phyloP scores from a whole-genome alignment of 2,113 vertebrate species.

The Brevimyrus niger region DNA sequence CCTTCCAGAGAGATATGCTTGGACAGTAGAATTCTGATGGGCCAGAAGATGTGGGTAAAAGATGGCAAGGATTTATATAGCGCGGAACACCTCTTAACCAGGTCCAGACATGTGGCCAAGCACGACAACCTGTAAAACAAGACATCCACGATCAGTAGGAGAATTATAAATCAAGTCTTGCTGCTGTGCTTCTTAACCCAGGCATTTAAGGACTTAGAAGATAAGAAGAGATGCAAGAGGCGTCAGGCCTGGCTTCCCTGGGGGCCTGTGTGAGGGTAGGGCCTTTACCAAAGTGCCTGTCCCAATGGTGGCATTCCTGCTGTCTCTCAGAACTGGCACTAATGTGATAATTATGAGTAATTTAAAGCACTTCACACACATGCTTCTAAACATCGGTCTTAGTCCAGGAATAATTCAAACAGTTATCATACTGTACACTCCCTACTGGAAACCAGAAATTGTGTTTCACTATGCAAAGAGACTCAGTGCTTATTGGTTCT shows the following conservation, averaged over 20 bases:
- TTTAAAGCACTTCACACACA: conserved; percentile 22
- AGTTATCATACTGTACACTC: conserved; percentile 23
- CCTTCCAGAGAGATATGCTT: conserved; percentile 49
- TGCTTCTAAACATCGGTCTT: conserved; percentile 6
- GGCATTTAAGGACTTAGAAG: background rate
- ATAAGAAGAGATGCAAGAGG: background rate
- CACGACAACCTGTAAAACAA: conserved; percentile 66
- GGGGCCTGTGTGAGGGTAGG: background rate
- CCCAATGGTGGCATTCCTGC: background rate
- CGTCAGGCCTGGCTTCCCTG: background rate
- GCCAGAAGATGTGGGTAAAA: conserved; percentile 62
- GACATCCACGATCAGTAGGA: background rate
- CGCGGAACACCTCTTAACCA: conserved; percentile 64
- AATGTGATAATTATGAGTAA: conserved; percentile 22
- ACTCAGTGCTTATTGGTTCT: background rate
- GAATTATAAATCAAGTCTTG: background rate
- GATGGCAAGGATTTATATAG: conserved; percentile 67
- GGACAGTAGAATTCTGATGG: conserved; percentile 64
- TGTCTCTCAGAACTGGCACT: background rate
- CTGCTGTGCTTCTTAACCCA: background rate
- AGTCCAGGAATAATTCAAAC: conserved; percentile 20
- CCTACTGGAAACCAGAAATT: conserved; percentile 9
- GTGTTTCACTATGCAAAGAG: conserved; percentile 20
- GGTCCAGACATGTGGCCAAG: conserved; percentile 67
- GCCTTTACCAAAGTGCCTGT: background rate